Percentiles rank a stretch among this genome's conserved stretches.
These are phyloP conservation scores for Zoanthus gigantus DNA, from an alignment of 92 coral and sea anemone species.

Conservation along the genomic window DNA sequence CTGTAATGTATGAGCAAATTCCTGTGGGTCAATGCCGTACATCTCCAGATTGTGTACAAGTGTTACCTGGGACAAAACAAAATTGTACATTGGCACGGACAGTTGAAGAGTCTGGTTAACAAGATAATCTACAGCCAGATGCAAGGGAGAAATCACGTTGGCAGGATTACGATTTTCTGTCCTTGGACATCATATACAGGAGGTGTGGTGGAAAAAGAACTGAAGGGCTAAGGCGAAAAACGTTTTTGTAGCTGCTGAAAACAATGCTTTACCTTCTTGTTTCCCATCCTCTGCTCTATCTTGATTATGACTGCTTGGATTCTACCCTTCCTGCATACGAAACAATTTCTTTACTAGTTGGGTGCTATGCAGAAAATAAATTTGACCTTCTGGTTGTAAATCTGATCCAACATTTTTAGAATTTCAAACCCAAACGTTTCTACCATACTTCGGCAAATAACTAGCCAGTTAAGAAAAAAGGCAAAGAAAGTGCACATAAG, in stretches of 20 bases:
- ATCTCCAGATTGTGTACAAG: conserved; percentile 85
- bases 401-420: too few species aligned
- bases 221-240: too few species aligned
- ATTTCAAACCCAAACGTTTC: too few species aligned
- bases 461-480: background rate
- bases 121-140: too few species aligned
- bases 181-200: too few species aligned
- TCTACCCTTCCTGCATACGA: conserved; percentile 84
- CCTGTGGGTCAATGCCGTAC: conserved; percentile 92
- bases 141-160: too few species aligned
- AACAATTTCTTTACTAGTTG: background rate
- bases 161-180: too few species aligned
- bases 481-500: too few species aligned
- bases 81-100: too few species aligned
- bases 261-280: conserved; percentile 84
- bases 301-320: conserved; percentile 85
- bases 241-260: background rate
- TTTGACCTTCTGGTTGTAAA: background rate
- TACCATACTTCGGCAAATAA: too few species aligned
- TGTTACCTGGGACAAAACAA: conserved; percentile 76
- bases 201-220: too few species aligned
- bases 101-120: too few species aligned
- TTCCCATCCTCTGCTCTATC: conserved; percentile 97
- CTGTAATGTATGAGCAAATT: conserved; percentile 93
- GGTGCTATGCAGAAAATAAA: background rate